Evolutionary conservation across 2,888 invertebrate species (phyloP).

Genomic region (Drosophila neotestacea): DNA sequence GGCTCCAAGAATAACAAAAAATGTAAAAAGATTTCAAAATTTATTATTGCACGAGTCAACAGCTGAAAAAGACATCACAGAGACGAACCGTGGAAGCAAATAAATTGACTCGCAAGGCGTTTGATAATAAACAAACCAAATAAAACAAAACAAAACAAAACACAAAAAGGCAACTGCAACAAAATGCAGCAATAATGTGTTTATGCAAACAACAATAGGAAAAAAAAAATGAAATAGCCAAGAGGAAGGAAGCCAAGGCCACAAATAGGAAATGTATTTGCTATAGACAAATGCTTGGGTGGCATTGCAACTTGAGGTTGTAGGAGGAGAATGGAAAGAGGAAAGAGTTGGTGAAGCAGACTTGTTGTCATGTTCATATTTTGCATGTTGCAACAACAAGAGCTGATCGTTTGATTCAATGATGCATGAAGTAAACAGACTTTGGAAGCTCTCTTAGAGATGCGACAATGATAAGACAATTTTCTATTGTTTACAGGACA

Average conservation of each 20-base stretch:
- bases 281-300: slow-evolving; percentile 45
- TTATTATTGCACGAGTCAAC: slow-evolving; percentile 64
- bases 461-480: slow-evolving; percentile 28
- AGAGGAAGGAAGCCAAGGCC: slow-evolving; percentile 74
- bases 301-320: slow-evolving; percentile 26
- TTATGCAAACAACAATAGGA: slow-evolving; percentile 63
- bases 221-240: slow-evolving; percentile 36
- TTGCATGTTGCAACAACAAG: slow-evolving; percentile 32
- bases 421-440: slow-evolving; percentile 39
- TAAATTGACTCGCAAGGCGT: slow-evolving; percentile 46
- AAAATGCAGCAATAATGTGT: slow-evolving; percentile 36
- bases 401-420: slow-evolving; percentile 17
- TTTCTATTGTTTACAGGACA: slow-evolving; percentile 38
- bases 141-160: slow-evolving; percentile 18
- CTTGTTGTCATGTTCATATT: slow-evolving; percentile 47
- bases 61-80: slow-evolving; percentile 39
- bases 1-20: slow-evolving; percentile 24
- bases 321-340: too few relatives aligned
- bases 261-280: slow-evolving; percentile 66
- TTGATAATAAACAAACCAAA: slow-evolving; percentile 38
- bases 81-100: slow-evolving; percentile 46
- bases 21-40: slow-evolving; percentile 56
- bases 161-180: slow-evolving; percentile 26
- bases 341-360: background rate
- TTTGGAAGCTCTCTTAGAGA: slow-evolving; percentile 6